Evolutionary conservation across 2,888 invertebrate genomes (phyloP).

Genomic region (Blomia tropicalis): DNA sequence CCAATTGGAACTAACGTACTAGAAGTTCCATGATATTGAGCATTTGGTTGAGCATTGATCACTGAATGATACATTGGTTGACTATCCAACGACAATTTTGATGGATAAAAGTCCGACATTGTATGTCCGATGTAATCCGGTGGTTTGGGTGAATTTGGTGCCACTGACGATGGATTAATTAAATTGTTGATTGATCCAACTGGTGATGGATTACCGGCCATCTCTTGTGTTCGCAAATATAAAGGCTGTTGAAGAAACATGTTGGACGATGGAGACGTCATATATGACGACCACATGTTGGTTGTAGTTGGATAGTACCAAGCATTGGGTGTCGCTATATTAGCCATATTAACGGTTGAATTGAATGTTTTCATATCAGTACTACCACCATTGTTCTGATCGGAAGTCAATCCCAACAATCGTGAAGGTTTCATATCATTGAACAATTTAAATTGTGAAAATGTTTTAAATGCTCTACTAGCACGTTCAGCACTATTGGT

Average conservation of each 20-base stretch:
- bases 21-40: neutral
- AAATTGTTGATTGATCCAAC: neutral
- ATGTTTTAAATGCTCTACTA: conserved; percentile 19
- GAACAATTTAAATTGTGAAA: conserved; percentile 20
- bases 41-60: neutral
- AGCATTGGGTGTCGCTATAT: neutral
- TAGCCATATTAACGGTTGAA: neutral
- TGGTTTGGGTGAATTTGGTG: neutral
- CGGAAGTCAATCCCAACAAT: conserved; percentile 2
- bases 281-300: conserved; percentile 1
- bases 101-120: neutral
- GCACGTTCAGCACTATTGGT: conserved; percentile 10
- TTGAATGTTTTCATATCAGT: neutral
- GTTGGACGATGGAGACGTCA: neutral
- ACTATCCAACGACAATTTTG: neutral
- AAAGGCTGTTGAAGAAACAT: neutral
- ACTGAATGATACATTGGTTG: neutral
- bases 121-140: neutral
- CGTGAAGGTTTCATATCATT: conserved; percentile 14
- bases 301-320: neutral
- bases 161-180: neutral
- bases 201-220: neutral
- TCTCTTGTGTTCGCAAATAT: neutral
- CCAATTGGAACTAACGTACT: neutral
- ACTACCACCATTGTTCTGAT: neutral